Evolutionary conservation across 2,888 invertebrate species (phyloP).

Genomic region (Mamestra brassicae): DNA sequence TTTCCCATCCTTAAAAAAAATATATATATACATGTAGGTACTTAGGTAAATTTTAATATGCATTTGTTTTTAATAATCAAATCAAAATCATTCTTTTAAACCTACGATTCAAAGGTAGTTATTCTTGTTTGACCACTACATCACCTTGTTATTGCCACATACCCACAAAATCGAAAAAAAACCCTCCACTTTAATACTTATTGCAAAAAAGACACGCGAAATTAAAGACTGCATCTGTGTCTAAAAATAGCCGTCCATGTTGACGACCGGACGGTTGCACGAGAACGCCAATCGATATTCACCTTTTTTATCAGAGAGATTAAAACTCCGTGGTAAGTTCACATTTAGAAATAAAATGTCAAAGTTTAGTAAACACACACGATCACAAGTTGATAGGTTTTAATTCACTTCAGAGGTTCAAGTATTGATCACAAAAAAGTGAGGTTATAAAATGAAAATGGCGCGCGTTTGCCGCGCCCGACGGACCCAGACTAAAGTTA

Average conservation of each 20-base stretch:
- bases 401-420: not conserved
- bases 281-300: not conserved
- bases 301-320: slow-evolving; percentile 5
- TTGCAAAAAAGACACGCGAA: not conserved
- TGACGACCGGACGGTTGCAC: not conserved
- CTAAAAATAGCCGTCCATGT: slow-evolving; percentile 34
- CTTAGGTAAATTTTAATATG: not conserved
- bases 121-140: not conserved
- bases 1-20: no score
- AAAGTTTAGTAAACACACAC: slow-evolving; percentile 2
- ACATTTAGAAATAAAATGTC: not conserved
- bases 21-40: no score
- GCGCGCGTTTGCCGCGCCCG: slow-evolving; percentile 25
- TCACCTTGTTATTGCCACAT: not conserved
- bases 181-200: not conserved
- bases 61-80: not conserved
- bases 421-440: not conserved
- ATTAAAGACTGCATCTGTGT: not conserved
- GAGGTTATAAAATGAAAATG: slow-evolving; percentile 5
- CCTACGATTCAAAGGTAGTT: no score
- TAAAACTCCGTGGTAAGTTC: not conserved
- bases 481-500: slow-evolving; percentile 1
- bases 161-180: not conserved
- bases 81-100: no score
- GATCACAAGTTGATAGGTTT: not conserved